Percentiles rank a stretch among this genome's conserved stretches.
Conservation (phyloP, 2,888 invertebrate species). For the Andrena trimmerana region DNA sequence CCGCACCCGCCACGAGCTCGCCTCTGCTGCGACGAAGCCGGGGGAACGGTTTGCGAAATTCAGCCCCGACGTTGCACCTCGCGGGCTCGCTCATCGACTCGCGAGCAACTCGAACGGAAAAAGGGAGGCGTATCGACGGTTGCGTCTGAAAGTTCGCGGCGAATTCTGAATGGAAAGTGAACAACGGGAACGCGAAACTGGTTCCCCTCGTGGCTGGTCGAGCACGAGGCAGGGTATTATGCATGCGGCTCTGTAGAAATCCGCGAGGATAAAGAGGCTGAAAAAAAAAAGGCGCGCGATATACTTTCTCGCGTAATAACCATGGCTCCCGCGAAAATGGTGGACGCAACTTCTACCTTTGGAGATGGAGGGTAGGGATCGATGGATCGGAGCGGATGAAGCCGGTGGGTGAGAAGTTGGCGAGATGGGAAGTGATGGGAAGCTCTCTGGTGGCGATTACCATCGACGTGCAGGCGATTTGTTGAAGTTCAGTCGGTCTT, state of each 20-base stretch:
- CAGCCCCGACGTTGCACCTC: conserved; percentile 7
- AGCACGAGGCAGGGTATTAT: conserved; percentile 6
- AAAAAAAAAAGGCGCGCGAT: conserved; percentile 19
- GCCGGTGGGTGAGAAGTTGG: not conserved
- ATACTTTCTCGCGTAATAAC: conserved; percentile 39
- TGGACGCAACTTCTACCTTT: conserved; percentile 27
- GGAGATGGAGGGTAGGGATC: not conserved
- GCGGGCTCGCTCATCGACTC: not conserved
- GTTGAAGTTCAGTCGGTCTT: not conserved
- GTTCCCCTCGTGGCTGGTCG: conserved; percentile 28
- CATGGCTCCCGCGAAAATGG: conserved; percentile 20
- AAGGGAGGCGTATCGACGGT: not conserved
- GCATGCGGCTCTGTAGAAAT: conserved; percentile 22
- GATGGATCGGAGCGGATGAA: not conserved
- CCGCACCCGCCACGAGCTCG: not conserved
- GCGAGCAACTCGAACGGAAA: not conserved
- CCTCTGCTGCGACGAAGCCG: not conserved
- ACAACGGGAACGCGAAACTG: conserved; percentile 20
- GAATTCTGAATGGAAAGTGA: conserved; percentile 18
- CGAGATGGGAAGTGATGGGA: not conserved
- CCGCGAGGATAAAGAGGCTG: not conserved
- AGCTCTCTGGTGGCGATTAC: not conserved
- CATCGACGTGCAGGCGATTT: not conserved
- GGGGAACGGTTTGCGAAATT: conserved; percentile 13
- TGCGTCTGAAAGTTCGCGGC: conserved; percentile 25